A percentile compares a stretch with the other conserved stretches of the same genome.
Evolutionary conservation across 2,888 invertebrate genomes (phyloP).

Genomic region (Odiellus spinosus): DNA sequence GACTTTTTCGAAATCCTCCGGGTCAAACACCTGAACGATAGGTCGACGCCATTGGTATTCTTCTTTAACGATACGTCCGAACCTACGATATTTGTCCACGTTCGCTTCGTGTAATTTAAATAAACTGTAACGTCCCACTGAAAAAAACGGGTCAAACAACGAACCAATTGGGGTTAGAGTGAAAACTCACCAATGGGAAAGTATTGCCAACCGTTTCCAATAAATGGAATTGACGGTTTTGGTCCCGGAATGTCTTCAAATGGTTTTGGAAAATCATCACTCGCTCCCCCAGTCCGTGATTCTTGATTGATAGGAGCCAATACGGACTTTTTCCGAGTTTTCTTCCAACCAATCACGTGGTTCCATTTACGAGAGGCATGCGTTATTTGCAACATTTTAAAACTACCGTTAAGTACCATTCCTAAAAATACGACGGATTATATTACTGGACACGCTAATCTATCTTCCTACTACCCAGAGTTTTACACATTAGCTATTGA

Average conservation of each 20-base stretch:
- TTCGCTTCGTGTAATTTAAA: constrained; percentile 21
- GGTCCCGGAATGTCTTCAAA: constrained; percentile 21
- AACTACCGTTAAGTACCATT: too few species aligned
- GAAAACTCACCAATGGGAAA: constrained; percentile 14
- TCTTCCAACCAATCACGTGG: too few species aligned
- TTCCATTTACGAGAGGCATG: too few species aligned
- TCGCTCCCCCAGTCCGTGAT: too few species aligned
- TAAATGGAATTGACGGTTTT: constrained; percentile 22
- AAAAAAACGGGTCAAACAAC: neutral
- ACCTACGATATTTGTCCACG: constrained; percentile 21
- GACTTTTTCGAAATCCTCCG: constrained; percentile 21
- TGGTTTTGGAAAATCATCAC: neutral
- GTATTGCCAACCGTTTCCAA: constrained; percentile 24
- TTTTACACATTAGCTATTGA: too few species aligned
- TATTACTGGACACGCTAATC: too few species aligned
- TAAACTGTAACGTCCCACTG: constrained; percentile 18
- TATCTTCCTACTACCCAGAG: too few species aligned
- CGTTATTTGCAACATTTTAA: too few species aligned
- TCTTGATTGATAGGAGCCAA: too few species aligned
- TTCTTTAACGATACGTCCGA: constrained; percentile 22
- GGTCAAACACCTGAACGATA: constrained; percentile 21
- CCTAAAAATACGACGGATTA: too few species aligned
- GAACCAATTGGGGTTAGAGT: neutral
- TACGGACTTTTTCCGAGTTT: too few species aligned
- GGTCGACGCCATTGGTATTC: constrained; percentile 21